Conservation (phyloP, 2,797 vertebrate species). For the Nyctalus aviator region DNA sequence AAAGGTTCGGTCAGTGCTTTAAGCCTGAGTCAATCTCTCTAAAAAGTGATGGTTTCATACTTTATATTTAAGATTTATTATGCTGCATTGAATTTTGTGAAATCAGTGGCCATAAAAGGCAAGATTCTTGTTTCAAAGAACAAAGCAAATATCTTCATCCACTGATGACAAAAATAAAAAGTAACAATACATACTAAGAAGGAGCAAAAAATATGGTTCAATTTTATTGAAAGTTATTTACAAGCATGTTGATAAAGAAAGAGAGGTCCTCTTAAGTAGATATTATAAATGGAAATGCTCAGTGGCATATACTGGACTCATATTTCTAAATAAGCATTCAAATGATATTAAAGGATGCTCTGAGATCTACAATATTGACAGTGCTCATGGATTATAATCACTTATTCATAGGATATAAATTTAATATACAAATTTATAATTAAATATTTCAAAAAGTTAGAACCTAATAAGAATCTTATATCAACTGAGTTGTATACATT, state of each 20-base stretch:
- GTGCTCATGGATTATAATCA: background rate
- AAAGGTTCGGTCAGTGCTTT: background rate
- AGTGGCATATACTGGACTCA: background rate
- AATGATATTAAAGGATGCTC: background rate
- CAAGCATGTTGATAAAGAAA: background rate
- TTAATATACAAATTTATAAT: background rate
- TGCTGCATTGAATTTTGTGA: background rate
- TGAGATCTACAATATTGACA: background rate
- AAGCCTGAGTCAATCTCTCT: background rate
- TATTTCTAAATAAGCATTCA: constrained; percentile 15
- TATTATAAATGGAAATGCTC: background rate
- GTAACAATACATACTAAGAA: background rate
- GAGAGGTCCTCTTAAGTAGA: background rate
- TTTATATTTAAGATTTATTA: background rate
- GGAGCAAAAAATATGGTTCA: background rate
- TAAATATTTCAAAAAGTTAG: constrained; percentile 1
- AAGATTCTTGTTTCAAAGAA: background rate
- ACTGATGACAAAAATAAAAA: background rate
- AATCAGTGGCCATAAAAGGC: background rate
- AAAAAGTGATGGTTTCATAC: background rate
- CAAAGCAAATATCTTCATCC: background rate
- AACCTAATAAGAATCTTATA: background rate
- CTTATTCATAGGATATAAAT: background rate
- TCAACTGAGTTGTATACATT: background rate
- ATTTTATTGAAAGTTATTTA: background rate